Evolutionary conservation across 2,888 invertebrate genomes (phyloP), one percentile per base, ranked within the genome.

Genomic region (Electrophaes corylata): DNA sequence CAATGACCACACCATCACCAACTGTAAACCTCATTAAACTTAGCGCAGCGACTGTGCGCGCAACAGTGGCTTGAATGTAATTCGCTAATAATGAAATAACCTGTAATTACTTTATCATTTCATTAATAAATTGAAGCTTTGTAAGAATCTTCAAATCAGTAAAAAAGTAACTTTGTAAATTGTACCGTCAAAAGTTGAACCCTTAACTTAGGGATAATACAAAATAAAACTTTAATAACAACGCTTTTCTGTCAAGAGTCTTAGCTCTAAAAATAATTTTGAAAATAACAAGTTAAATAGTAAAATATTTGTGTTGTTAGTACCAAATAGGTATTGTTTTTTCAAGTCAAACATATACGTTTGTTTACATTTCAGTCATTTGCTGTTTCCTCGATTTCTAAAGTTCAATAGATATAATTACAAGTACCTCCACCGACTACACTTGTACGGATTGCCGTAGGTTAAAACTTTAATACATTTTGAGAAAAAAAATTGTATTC

Each of bases 121-220:
- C 10, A 29, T 29, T 29, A 29, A 10, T 29, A 29, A 10, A 29
- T 1, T 29, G n/a, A n/a, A n/a, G n/a, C n/a, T n/a, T n/a, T n/a
- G n/a, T n/a, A n/a, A n/a, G n/a, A n/a, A n/a, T n/a, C n/a, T n/a
- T 1, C 26, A 8, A 29, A 3, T 29, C 8, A 8, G 10, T 10
- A 29, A 40, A 19, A 40, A 18, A 11, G 18, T 18, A 5, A 37
- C 40, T 11, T 20, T 31, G 41, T 39, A 6, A 14, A 48, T 31
- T 39, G 31, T 52, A 57, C 43, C 47, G 31, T n/a, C 16, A 37
- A 20, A 48, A 52, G 35, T 16, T 11, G 4, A 35, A 16, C 11
- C n/a, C 26, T 31, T 20, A 56, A 39, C 29, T 51, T 41, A 56
- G 46, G 37, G 14, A 47, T 47, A 47, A 53, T 53, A 46, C 46